A percentile compares a stretch with the other conserved stretches of the same genome.
Conservation (phyloP, 2,888 invertebrate genomes). For the Phortica okadai region DNA sequence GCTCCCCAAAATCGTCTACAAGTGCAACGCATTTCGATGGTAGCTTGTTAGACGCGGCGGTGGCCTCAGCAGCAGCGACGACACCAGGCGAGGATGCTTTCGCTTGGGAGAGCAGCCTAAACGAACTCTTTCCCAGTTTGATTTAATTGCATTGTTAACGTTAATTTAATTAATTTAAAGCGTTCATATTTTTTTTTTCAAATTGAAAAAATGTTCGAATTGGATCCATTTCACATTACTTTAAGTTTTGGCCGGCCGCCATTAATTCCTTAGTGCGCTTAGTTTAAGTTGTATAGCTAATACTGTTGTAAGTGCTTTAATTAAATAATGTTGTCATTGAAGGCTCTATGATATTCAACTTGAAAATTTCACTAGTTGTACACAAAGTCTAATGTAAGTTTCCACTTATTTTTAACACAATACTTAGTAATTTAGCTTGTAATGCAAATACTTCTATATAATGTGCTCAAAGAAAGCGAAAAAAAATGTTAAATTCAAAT, state of each 20-base stretch:
- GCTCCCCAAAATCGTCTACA: constrained; percentile 77
- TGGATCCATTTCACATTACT: constrained; percentile 45
- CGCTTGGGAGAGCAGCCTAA: constrained; percentile 86
- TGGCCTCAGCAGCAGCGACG: constrained; percentile 41
- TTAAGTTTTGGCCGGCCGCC: constrained; percentile 54
- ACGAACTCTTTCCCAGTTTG: constrained; percentile 86
- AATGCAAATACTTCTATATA: constrained; percentile 46
- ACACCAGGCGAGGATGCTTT: constrained; percentile 76
- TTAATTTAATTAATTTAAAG: constrained; percentile 25
- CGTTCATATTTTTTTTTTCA: constrained; percentile 45
- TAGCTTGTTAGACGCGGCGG: constrained; percentile 32
- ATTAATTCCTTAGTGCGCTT: not conserved
- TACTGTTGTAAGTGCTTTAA: constrained; percentile 39
- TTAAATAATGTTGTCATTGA: constrained; percentile 47
- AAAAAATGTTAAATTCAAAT: constrained; percentile 17
- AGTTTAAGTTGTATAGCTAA: constrained; percentile 17
- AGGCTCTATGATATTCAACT: constrained; percentile 54
- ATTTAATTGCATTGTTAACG: constrained; percentile 75
- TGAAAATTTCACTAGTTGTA: constrained; percentile 39
- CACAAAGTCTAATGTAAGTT: constrained; percentile 53
- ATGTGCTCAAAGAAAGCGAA: constrained; percentile 57
- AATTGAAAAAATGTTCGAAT: constrained; percentile 50
- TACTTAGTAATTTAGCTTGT: constrained; percentile 46
- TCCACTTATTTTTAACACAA: constrained; percentile 62
- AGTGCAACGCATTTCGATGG: constrained; percentile 57